Percentiles rank a stretch among this genome's conserved stretches.
Evolutionary conservation across 2,797 vertebrate species (phyloP).

Genomic region (Gallinago solitaria): DNA sequence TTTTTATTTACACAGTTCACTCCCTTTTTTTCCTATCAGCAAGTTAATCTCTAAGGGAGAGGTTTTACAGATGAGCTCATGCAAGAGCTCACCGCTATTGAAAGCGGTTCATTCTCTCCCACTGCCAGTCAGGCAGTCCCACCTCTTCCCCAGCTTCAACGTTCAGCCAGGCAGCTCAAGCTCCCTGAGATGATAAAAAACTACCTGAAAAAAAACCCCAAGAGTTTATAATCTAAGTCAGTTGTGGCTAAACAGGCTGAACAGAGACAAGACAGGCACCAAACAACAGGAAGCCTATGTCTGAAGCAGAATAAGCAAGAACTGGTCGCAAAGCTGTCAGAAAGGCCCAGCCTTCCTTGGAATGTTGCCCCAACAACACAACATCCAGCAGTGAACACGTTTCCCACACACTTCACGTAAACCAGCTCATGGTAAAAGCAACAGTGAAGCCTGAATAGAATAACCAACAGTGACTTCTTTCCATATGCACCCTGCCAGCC

Average conservation of each 20-base stretch:
- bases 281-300: accelerated
- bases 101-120: not conserved
- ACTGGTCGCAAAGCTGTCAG: not conserved
- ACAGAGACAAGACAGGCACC: not conserved
- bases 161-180: not conserved
- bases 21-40: not conserved
- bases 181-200: not conserved
- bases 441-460: not conserved
- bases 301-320: not conserved
- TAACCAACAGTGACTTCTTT: not conserved
- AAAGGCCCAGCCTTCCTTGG: not conserved
- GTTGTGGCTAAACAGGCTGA: not conserved
- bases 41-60: not conserved
- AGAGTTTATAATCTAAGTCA: not conserved
- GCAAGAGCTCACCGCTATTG: not conserved
- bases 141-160: not conserved
- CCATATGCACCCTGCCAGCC: not conserved
- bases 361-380: not conserved
- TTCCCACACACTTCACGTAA: not conserved
- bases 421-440: not conserved
- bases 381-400: not conserved
- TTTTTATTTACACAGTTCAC: not conserved
- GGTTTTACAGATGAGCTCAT: not conserved
- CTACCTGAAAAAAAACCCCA: accelerated
- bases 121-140: not conserved